phyloP scores from a whole-genome alignment of 2,888 invertebrate species.

The Gasteruption jaculator region DNA sequence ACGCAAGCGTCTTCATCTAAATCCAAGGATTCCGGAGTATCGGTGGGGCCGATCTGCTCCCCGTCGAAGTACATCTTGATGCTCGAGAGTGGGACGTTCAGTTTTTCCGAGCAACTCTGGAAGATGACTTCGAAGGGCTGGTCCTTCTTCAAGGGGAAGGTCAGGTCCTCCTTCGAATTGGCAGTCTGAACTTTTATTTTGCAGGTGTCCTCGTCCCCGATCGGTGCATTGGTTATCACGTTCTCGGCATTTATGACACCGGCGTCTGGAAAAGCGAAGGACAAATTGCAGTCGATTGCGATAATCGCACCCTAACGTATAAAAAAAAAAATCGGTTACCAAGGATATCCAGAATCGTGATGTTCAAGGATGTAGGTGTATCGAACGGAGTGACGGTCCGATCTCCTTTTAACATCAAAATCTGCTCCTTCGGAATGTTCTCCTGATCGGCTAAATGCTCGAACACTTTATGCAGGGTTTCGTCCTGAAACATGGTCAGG shows the following conservation, averaged over 20 bases:
- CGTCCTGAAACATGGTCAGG: slow-evolving; percentile 38
- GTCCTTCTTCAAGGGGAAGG: slow-evolving; percentile 26
- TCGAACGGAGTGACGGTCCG: slow-evolving; percentile 31
- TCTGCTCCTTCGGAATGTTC: slow-evolving; percentile 32
- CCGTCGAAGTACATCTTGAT: slow-evolving; percentile 44
- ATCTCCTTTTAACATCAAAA: slow-evolving; percentile 35
- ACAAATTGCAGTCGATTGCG: no score
- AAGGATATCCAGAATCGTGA: slow-evolving; percentile 39
- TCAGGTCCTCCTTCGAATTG: slow-evolving; percentile 29
- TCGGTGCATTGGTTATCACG: slow-evolving; percentile 5
- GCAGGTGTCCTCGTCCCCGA: slow-evolving; percentile 25
- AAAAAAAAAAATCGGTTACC: slow-evolving; percentile 31
- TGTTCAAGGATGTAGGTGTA: slow-evolving; percentile 36
- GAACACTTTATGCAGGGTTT: slow-evolving; percentile 35
- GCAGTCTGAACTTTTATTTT: slow-evolving; percentile 40
- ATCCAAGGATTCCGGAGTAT: slow-evolving; percentile 41
- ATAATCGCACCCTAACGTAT: no score
- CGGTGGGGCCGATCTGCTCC: slow-evolving; percentile 30
- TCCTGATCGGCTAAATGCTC: slow-evolving; percentile 38
- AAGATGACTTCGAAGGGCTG: slow-evolving; percentile 30
- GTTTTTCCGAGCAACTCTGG: slow-evolving; percentile 30
- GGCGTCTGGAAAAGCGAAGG: slow-evolving; percentile 31
- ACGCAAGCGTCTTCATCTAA: slow-evolving; percentile 42
- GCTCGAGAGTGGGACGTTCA: slow-evolving; percentile 28
- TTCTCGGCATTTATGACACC: slow-evolving; percentile 30